Conservation (phyloP, 92 coral and sea anemone genomes). For the Porites evermanni region DNA sequence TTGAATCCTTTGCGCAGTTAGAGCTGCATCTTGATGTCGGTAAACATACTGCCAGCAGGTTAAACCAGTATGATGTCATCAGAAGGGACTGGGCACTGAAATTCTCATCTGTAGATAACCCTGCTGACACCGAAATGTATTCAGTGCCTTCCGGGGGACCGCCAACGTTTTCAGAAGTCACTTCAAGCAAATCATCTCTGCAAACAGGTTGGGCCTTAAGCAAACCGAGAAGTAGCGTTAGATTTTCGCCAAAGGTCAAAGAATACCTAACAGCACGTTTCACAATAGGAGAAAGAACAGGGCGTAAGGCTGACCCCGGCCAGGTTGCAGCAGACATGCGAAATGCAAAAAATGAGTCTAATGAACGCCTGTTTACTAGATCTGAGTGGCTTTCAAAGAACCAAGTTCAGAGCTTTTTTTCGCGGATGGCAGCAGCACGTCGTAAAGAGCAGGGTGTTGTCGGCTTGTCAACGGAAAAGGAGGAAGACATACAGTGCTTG, state of each 20-base stretch:
- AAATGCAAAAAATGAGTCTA: constrained; percentile 48
- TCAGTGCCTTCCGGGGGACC: constrained; percentile 5
- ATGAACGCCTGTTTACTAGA: constrained; percentile 69
- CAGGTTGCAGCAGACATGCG: constrained; percentile 74
- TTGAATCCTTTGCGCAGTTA: constrained; percentile 60
- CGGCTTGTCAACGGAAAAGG: constrained; percentile 61
- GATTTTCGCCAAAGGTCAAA: constrained; percentile 75
- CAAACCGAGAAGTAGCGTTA: constrained; percentile 62
- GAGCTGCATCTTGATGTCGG: constrained; percentile 76
- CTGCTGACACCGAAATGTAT: constrained; percentile 27
- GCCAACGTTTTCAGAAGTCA: constrained; percentile 14
- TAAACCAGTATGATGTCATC: constrained; percentile 66
- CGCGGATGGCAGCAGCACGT: constrained; percentile 76
- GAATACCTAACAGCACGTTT: constrained; percentile 77
- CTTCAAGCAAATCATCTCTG: constrained; percentile 32
- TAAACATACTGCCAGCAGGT: constrained; percentile 55
- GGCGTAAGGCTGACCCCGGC: constrained; percentile 72
- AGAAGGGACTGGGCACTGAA: constrained; percentile 75
- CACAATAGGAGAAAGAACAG: constrained; percentile 74
- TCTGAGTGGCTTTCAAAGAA: constrained; percentile 71
- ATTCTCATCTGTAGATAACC: constrained; percentile 58
- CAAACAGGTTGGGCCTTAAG: constrained; percentile 75
- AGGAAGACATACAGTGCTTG: constrained; percentile 67
- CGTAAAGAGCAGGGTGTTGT: constrained; percentile 61
- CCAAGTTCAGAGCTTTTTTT: constrained; percentile 76